Base-by-base conservation (phyloP, 1,140 invertebrate species). In the Trissolcus basalis region DNA sequence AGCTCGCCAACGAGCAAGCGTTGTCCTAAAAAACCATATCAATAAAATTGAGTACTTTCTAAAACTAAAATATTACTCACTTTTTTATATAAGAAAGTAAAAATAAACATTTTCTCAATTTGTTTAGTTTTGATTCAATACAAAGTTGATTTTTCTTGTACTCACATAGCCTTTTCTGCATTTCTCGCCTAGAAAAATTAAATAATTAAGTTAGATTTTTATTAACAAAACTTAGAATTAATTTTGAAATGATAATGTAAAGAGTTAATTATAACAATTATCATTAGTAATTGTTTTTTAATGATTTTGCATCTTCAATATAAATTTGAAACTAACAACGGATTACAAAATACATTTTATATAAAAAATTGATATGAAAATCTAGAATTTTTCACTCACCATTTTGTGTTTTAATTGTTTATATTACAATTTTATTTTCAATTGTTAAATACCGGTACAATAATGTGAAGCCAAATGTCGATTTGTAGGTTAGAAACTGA, bases 1-100 rank as follows among this genome's bases (percentile, higher is more conserved):
- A 32, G 96, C 96, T 83, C 97, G 89, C 97, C 97, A 99, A 79
- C 97, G 91, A 73, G 97, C 97, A 54, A 98, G 89, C 4, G 97
- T 98, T 59, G 97, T 98, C 97, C 75, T 51, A 65, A 7, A 45
- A 51, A 54, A 11, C n/a, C 2, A 39, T 39, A 1, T 3, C 36
- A 39, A n/a, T 39, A 5, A 35, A 35, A 6, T 6, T 35, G 33
- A 35, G 33, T 6, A n/a, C n/a, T n/a, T n/a, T n/a, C n/a, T n/a
- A n/a, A n/a, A n/a, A n/a, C n/a, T n/a, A n/a, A n/a, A n/a, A n/a
- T n/a, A n/a, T n/a, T n/a, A n/a, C n/a, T n/a, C n/a, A n/a, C n/a
- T n/a, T n/a, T n/a, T n/a, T n/a, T n/a, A n/a, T n/a, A n/a, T n/a
- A n/a, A n/a, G n/a, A n/a, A n/a, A n/a, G n/a, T n/a, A n/a, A n/a